Conservation (phyloP, 2,888 invertebrate genomes). For the Heteropelma amictum region DNA sequence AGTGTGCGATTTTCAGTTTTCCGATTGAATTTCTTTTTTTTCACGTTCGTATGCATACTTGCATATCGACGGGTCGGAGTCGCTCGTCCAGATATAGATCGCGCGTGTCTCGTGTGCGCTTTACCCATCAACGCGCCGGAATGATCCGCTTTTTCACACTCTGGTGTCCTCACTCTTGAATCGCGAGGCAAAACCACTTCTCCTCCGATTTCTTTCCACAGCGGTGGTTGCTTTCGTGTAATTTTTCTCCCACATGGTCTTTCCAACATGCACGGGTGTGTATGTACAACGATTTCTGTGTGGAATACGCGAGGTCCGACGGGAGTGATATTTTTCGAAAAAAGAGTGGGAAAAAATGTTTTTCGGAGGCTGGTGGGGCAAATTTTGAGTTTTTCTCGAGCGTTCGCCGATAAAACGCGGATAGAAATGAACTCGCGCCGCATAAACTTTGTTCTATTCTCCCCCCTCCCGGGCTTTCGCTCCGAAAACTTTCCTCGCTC, state of each 20-base stretch:
- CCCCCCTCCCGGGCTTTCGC: slow-evolving; percentile 17
- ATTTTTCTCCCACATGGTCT: too few species aligned
- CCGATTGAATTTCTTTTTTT: slow-evolving; percentile 43
- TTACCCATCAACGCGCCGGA: slow-evolving; percentile 65
- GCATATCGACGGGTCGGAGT: slow-evolving; percentile 62
- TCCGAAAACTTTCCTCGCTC: neutral
- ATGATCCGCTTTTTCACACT: slow-evolving; percentile 71
- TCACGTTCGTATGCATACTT: slow-evolving; percentile 32
- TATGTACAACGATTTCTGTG: too few species aligned
- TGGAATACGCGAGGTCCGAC: too few species aligned
- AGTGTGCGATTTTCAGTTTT: neutral
- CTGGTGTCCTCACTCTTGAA: slow-evolving; percentile 62
- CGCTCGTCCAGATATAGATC: slow-evolving; percentile 67
- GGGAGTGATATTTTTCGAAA: too few species aligned
- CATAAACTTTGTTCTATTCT: slow-evolving; percentile 27
- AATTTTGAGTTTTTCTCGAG: neutral
- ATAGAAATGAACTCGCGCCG: neutral
- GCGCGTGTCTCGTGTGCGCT: too few species aligned
- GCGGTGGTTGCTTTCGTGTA: too few species aligned
- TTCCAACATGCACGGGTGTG: too few species aligned
- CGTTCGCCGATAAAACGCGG: neutral
- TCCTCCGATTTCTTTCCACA: too few species aligned
- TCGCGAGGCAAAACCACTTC: too few species aligned
- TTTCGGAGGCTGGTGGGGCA: too few species aligned
- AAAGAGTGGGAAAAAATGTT: too few species aligned